Evolutionary conservation across 1,140 invertebrate genomes (phyloP).

Genomic region (Anastatus disparis): DNA sequence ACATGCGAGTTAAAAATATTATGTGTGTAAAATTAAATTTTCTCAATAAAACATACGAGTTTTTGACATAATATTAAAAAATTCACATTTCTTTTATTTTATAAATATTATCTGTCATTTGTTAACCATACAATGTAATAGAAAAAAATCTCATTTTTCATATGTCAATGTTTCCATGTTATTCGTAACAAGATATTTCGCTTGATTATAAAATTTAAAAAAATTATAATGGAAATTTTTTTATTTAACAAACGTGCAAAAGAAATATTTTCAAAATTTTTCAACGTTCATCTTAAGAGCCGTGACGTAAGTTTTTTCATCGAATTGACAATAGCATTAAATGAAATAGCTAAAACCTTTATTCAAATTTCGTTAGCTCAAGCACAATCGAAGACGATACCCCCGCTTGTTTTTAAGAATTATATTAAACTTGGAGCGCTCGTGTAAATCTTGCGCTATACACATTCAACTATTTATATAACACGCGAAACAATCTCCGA

Average conservation of each 20-base stretch:
- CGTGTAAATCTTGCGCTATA: conserved; percentile 2
- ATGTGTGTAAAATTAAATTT: no score
- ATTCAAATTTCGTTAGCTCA: conserved; percentile 33
- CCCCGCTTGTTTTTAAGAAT: conserved; percentile 6
- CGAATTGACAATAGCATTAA: conserved; percentile 36
- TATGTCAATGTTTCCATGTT: no score
- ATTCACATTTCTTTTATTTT: no score
- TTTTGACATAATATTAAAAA: no score
- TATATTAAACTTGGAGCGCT: conserved; percentile 37
- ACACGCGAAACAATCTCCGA: conserved; percentile 19
- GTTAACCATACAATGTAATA: no score
- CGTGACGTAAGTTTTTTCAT: conserved; percentile 41
- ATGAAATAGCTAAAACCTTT: conserved; percentile 27
- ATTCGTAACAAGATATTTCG: no score
- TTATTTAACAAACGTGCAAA: neutral
- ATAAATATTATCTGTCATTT: no score
- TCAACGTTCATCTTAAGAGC: neutral
- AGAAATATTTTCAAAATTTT: conserved; percentile 29
- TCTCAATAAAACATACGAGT: no score
- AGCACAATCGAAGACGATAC: conserved; percentile 38
- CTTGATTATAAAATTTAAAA: no score
- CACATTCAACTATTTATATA: conserved; percentile 36
- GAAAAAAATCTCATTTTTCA: no score
- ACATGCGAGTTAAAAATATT: no score
- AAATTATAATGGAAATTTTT: neutral